Evolutionary conservation across 2,797 vertebrate genomes (phyloP).

Genomic region (Molossus molossus): DNA sequence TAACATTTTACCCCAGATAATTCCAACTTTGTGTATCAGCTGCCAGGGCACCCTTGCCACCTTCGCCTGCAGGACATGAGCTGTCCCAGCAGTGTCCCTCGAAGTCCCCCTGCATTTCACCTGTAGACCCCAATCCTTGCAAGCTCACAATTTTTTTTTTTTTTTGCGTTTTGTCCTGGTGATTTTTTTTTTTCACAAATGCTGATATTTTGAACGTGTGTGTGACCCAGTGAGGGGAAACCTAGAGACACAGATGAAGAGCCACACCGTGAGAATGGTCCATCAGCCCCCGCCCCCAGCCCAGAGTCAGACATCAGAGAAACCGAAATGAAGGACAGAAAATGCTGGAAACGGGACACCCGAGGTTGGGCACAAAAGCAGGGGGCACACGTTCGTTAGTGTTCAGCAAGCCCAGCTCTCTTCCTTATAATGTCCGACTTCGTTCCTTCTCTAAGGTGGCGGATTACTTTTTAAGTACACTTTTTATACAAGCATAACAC

Average conservation of each 20-base stretch:
- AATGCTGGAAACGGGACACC: neutral
- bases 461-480: neutral
- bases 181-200: neutral
- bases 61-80: neutral
- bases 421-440: neutral
- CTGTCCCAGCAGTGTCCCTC: rapidly evolving
- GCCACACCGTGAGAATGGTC: neutral
- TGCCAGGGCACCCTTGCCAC: neutral
- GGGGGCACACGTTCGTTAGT: too few species aligned
- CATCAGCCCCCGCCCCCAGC: neutral
- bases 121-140: neutral
- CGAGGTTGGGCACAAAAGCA: rapidly evolving
- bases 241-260: neutral
- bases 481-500: neutral
- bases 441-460: neutral
- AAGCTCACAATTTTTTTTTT: neutral
- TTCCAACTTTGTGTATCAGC: neutral
- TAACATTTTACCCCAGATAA: neutral
- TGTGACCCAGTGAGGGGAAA: neutral
- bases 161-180: neutral
- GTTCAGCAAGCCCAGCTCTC: neutral
- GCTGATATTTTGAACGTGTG: neutral
- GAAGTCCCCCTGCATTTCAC: neutral
- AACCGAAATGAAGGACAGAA: neutral
- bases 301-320: neutral